Percentiles rank a stretch among this genome's conserved stretches.
These are phyloP conservation scores for Lepus americanus DNA, from an alignment of 2,113 vertebrate species.

Conservation along the genomic window DNA sequence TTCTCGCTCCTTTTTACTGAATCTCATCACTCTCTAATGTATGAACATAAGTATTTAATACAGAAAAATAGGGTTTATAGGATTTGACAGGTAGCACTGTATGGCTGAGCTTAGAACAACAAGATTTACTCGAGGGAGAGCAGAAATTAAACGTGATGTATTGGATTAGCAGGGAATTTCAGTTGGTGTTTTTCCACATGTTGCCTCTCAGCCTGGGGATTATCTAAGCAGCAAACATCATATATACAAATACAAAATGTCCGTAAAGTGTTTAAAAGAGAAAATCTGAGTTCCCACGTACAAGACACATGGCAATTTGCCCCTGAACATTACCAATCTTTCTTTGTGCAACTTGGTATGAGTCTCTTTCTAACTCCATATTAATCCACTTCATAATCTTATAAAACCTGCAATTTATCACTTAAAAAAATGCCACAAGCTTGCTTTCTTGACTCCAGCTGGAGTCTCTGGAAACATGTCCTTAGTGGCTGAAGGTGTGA, in stretches of 20 bases:
- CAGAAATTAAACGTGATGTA: slow-evolving; percentile 41
- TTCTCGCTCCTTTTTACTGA: not conserved
- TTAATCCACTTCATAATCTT: slow-evolving; percentile 49
- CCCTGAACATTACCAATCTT: not conserved
- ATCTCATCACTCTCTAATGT: not conserved
- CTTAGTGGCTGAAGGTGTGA: not conserved
- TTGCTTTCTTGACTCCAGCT: not conserved
- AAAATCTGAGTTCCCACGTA: slow-evolving; percentile 44
- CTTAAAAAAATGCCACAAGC: slow-evolving; percentile 2
- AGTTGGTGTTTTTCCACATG: slow-evolving; percentile 62
- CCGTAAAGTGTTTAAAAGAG: slow-evolving; percentile 50
- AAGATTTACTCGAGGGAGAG: not conserved
- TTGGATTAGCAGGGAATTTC: slow-evolving; percentile 51
- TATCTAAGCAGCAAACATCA: slow-evolving; percentile 64
- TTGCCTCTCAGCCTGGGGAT: slow-evolving; percentile 33
- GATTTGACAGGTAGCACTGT: not conserved
- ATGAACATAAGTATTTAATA: not conserved
- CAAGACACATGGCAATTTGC: slow-evolving; percentile 53
- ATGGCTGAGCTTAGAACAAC: not conserved
- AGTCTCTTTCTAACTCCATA: slow-evolving; percentile 29
- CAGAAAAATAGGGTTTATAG: not conserved
- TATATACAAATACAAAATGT: slow-evolving; percentile 42
- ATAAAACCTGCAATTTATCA: slow-evolving; percentile 36
- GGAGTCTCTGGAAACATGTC: slow-evolving; percentile 16
- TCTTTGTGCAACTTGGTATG: not conserved